Conservation (phyloP, 2,888 invertebrate species). For the Mycogona germanica region DNA sequence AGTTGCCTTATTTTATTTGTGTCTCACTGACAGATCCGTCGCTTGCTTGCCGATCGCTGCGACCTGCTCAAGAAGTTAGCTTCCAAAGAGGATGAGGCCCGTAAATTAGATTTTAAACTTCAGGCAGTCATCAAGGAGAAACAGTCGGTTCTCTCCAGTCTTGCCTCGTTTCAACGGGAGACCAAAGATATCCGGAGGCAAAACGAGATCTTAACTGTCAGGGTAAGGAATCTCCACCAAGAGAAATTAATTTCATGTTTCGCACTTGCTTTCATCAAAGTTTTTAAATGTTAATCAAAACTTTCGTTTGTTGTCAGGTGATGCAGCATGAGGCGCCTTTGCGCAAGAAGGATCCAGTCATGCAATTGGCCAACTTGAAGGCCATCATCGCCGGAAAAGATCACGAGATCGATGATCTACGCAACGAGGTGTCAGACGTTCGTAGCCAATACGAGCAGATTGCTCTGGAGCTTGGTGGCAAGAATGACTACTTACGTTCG, state of each 20-base stretch:
- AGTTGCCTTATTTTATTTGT: too few relatives aligned
- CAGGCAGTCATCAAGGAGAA: constrained; percentile 7
- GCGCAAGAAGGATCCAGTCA: neutral
- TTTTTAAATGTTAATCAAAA: neutral
- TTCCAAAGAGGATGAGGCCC: constrained; percentile 15
- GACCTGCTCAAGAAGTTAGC: constrained; percentile 12
- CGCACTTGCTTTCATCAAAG: too few relatives aligned
- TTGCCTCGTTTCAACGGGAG: neutral
- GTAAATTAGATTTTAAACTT: constrained; percentile 8
- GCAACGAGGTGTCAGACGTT: neutral
- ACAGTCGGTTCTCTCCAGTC: neutral
- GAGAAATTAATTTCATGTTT: neutral
- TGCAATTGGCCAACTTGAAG: neutral
- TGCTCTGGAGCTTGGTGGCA: neutral
- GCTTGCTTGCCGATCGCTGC: constrained; percentile 15
- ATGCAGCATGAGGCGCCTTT: neutral
- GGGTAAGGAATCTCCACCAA: neutral
- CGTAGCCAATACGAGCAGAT: neutral
- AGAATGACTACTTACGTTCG: neutral
- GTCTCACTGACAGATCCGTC: constrained; percentile 16
- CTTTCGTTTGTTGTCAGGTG: neutral
- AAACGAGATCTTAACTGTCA: constrained; percentile 5
- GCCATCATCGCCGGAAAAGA: neutral
- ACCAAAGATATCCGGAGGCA: neutral
- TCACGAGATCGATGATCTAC: neutral